Conservation (phyloP, 1,140 invertebrate species). For the Akabosia matsudoensis region DNA sequence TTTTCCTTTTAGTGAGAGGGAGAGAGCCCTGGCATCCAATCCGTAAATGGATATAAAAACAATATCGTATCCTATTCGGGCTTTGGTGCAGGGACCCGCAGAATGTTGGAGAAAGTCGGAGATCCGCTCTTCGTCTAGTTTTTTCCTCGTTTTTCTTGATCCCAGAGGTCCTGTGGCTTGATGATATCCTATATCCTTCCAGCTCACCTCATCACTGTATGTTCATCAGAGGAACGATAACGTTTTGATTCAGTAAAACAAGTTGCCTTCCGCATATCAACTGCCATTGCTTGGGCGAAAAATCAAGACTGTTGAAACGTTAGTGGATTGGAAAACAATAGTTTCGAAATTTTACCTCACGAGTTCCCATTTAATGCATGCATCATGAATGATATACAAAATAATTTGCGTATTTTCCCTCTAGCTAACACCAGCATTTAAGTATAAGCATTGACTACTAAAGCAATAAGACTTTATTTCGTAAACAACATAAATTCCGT, state of each 20-base stretch:
- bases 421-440: too few relatives aligned
- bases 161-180: constrained; percentile 4
- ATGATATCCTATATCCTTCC: not conserved
- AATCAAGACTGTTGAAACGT: not conserved
- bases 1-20: not conserved
- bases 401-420: too few relatives aligned
- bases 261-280: not conserved
- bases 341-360: too few relatives aligned
- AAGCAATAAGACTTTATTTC: too few relatives aligned
- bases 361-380: too few relatives aligned
- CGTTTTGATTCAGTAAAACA: not conserved
- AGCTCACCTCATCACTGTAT: not conserved
- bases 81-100: too few relatives aligned
- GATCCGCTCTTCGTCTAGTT: not conserved
- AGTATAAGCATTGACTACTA: too few relatives aligned
- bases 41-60: not conserved
- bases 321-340: too few relatives aligned
- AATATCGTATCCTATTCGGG: too few relatives aligned
- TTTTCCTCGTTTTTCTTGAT: not conserved
- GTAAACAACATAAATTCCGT: too few relatives aligned
- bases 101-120: not conserved
- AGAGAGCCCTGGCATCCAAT: not conserved
- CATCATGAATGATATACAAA: too few relatives aligned
- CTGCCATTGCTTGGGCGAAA: too few relatives aligned
- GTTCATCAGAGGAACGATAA: not conserved